A percentile compares a stretch with the other conserved stretches of the same genome.
These are phyloP conservation scores for Pyrrhia umbra DNA, from an alignment of 2,888 invertebrate species.

Conservation along the genomic window DNA sequence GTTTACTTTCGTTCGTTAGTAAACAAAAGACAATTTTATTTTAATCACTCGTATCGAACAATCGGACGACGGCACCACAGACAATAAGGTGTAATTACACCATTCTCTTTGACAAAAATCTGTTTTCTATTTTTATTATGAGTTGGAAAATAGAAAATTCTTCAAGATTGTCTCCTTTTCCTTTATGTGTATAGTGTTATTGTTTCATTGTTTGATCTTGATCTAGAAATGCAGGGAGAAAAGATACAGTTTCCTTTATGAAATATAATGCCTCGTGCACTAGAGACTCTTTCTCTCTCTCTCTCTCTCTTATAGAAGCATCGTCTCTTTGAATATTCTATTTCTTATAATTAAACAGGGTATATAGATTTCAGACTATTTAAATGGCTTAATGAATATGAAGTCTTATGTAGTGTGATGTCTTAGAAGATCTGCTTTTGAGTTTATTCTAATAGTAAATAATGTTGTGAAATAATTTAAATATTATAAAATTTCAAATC, in stretches of 20 bases:
- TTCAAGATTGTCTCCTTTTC: conserved; percentile 5
- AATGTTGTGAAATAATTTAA: too few species aligned
- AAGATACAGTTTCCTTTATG: background rate
- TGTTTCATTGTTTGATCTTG: background rate
- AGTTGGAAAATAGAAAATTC: conserved; percentile 10
- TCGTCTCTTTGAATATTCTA: background rate
- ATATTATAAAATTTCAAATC: too few species aligned
- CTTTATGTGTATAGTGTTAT: background rate
- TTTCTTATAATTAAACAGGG: too few species aligned
- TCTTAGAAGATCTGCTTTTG: too few species aligned
- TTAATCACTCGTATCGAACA: conserved; percentile 78
- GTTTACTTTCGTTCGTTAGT: conserved; percentile 29
- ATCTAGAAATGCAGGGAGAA: conserved; percentile 1
- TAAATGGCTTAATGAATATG: too few species aligned
- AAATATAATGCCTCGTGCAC: background rate
- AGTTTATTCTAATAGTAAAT: too few species aligned
- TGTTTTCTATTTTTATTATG: conserved; percentile 49
- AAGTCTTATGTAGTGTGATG: too few species aligned
- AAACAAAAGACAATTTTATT: conserved; percentile 72
- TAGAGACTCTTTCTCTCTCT: background rate
- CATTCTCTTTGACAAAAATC: conserved; percentile 69
- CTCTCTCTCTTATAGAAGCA: background rate
- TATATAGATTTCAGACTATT: too few species aligned
- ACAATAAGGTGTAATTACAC: conserved; percentile 80
- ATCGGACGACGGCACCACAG: conserved; percentile 73